Evolutionary conservation across 2,113 vertebrate genomes (phyloP).

Genomic region (Tychaedon coryphoeus): DNA sequence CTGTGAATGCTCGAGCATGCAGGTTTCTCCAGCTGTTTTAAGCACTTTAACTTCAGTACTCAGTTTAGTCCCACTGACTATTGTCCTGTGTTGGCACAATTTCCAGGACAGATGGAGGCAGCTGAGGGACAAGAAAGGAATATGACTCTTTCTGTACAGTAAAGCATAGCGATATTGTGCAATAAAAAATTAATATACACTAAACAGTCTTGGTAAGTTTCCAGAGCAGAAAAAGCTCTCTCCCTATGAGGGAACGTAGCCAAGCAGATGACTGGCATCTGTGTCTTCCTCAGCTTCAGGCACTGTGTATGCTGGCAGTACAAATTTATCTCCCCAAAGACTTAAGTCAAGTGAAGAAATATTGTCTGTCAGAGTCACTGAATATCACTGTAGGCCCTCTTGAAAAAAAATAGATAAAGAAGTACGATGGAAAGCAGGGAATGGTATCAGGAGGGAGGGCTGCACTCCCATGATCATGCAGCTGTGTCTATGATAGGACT

Average conservation of each 20-base stretch:
- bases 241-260: not conserved
- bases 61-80: not conserved
- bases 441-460: not conserved
- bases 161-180: not conserved
- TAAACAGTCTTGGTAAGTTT: not conserved
- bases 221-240: not conserved
- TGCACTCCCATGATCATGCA: accelerated
- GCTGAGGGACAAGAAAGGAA: not conserved
- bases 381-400: not conserved
- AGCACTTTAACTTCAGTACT: not conserved
- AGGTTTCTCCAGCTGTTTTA: not conserved
- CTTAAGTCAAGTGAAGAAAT: not conserved
- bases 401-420: not conserved
- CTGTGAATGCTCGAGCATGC: not conserved
- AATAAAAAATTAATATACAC: not conserved
- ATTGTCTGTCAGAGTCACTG: not conserved
- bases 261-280: not conserved
- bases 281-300: not conserved
- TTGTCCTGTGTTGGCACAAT: not conserved
- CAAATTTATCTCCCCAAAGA: not conserved
- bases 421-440: not conserved
- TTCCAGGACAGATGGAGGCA: not conserved
- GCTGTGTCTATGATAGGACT: accelerated
- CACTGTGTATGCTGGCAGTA: not conserved
- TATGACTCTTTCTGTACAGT: not conserved